These are phyloP conservation scores for Cacatua alba DNA, from an alignment of 2,113 vertebrate species.

Conservation along the genomic window DNA sequence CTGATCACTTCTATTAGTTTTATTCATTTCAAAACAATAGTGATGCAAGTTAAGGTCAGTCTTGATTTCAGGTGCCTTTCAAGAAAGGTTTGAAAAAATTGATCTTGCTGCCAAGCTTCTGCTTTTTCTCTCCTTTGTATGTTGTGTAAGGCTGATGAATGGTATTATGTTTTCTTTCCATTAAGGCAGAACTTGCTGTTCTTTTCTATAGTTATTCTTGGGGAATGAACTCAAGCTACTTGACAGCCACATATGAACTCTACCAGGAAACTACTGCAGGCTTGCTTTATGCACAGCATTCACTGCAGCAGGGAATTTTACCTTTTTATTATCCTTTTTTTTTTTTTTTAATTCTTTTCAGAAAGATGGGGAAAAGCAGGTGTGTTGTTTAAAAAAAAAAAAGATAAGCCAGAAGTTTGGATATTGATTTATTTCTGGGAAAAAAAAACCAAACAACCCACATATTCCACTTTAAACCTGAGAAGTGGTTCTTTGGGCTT, in stretches of 20 bases:
- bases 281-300: neutral
- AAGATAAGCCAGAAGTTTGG: neutral
- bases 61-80: neutral
- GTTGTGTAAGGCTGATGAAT: neutral
- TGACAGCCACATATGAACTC: neutral
- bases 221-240: neutral
- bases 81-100: neutral
- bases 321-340: neutral
- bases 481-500: neutral
- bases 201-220: conserved; percentile 9
- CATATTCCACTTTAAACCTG: neutral
- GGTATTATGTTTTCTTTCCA: conserved; percentile 34
- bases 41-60: neutral
- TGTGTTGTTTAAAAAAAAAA: neutral
- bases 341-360: neutral
- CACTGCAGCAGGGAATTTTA: neutral
- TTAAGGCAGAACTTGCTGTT: conserved; percentile 32
- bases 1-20: neutral
- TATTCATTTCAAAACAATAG: neutral
- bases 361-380: neutral
- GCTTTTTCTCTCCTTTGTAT: conserved; percentile 23
- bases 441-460: too few relatives aligned
- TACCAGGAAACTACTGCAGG: neutral
- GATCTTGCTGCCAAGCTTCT: conserved; percentile 22
- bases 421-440: neutral